Conservation (phyloP, 2,888 invertebrate genomes). For the Stenotaenia linearis region DNA sequence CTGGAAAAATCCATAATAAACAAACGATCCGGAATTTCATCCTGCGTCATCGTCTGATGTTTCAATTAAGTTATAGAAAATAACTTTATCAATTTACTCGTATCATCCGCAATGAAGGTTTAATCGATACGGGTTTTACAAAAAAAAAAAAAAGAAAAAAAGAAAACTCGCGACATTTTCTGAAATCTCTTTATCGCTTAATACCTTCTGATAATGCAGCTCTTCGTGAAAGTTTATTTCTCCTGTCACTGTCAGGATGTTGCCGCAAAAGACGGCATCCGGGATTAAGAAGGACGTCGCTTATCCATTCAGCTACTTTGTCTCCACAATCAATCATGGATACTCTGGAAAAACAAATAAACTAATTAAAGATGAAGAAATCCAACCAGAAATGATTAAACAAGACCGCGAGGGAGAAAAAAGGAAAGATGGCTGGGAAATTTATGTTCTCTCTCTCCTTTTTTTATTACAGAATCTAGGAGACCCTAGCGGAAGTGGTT, state of each 20-base stretch:
- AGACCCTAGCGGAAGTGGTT: constrained; percentile 6
- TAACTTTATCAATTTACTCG: background rate
- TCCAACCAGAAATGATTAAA: background rate
- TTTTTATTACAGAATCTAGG: background rate
- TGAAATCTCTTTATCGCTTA: background rate
- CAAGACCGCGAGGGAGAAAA: background rate
- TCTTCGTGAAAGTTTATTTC: constrained; percentile 1
- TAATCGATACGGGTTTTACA: background rate
- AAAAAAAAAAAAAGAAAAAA: background rate
- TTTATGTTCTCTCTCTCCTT: background rate
- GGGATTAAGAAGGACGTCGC: constrained; percentile 60
- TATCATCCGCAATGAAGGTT: background rate
- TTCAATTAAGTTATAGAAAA: constrained; percentile 23
- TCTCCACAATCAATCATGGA: constrained; percentile 79
- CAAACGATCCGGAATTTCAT: constrained; percentile 20
- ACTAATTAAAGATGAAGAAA: background rate
- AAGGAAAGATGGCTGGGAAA: background rate
- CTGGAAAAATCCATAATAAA: constrained; percentile 24
- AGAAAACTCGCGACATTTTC: background rate
- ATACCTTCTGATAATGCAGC: background rate
- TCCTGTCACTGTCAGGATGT: constrained; percentile 21
- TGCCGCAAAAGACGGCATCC: constrained; percentile 50
- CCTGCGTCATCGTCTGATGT: constrained; percentile 20
- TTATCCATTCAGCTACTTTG: constrained; percentile 73
- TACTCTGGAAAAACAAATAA: constrained; percentile 49